Percentiles rank a stretch among this genome's conserved stretches.
Conservation (phyloP, 1,140 invertebrate genomes). For the Odontomachus brunneus region DNA sequence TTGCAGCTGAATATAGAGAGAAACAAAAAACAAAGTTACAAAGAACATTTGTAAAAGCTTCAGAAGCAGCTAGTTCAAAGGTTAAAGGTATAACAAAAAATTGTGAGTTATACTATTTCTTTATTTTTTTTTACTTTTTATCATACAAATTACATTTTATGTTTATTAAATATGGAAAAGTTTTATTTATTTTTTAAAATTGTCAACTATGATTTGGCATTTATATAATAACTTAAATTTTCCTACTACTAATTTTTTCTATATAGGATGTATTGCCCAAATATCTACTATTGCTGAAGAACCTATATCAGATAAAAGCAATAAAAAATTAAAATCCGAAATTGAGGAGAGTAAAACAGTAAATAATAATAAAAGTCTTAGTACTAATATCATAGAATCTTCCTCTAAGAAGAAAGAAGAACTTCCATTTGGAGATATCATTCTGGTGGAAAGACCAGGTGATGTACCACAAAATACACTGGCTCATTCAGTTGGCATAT, state of each 20-base stretch:
- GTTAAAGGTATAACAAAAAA: conserved; percentile 87
- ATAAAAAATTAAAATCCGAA: neutral
- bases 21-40: conserved; percentile 89
- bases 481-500: conserved; percentile 67
- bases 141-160: neutral
- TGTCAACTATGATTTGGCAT: neutral
- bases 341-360: neutral
- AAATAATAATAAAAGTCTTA: neutral
- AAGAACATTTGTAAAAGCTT: conserved; percentile 91
- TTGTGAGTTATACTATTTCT: conserved; percentile 79
- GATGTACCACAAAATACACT: conserved; percentile 75
- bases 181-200: conserved; percentile 2
- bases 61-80: conserved; percentile 91
- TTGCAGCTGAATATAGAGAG: conserved; percentile 89
- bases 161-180: neutral
- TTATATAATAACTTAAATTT: neutral
- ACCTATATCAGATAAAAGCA: neutral
- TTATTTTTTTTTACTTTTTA: conserved; percentile 15
- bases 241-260: too few species aligned
- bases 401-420: conserved; percentile 65
- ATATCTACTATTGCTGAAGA: conserved; percentile 14
- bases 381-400: neutral
- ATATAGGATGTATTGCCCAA: conserved; percentile 32
- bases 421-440: conserved; percentile 75
- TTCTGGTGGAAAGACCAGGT: conserved; percentile 78